These are phyloP conservation scores for Euglossa dilemma DNA, from an alignment of 1,140 invertebrate genomes.

Conservation along the genomic window DNA sequence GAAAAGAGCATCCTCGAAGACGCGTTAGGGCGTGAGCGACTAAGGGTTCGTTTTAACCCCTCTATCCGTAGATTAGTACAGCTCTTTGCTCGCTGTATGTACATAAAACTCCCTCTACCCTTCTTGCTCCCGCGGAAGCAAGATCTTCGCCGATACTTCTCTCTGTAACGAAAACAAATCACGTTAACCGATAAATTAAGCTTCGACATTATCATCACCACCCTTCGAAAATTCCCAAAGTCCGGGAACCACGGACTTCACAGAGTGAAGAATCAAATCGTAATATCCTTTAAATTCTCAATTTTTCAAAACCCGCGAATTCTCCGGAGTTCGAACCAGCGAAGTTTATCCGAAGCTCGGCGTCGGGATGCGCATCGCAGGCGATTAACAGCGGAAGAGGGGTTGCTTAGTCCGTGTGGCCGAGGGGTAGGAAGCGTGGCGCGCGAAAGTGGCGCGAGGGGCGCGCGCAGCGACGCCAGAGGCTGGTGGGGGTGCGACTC, in stretches of 20 bases:
- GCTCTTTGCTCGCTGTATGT: not conserved
- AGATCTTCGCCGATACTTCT: not conserved
- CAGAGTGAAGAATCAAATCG: too few relatives aligned
- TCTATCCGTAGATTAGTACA: conserved; percentile 9
- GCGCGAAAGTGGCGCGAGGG: conserved; percentile 46
- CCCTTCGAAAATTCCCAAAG: too few relatives aligned
- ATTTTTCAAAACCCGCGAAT: too few relatives aligned
- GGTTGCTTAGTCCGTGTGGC: conserved; percentile 2
- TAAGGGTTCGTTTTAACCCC: conserved; percentile 13
- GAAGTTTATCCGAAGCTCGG: not conserved
- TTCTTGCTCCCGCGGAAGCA: not conserved
- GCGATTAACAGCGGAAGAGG: not conserved
- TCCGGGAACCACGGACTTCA: too few relatives aligned
- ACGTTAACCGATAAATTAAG: too few relatives aligned
- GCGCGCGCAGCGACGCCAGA: conserved; percentile 70
- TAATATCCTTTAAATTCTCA: too few relatives aligned
- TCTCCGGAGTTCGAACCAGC: too few relatives aligned
- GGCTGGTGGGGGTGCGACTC: conserved; percentile 5
- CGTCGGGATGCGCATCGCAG: not conserved
- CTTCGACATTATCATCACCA: too few relatives aligned
- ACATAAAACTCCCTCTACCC: not conserved
- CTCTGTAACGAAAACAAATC: not conserved
- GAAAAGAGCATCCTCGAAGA: conserved; percentile 21
- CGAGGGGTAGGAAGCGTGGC: conserved; percentile 23
- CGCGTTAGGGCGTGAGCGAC: conserved; percentile 4